Evolutionary conservation across 2,888 invertebrate genomes (phyloP).

Genomic region (Clunio marinus): DNA sequence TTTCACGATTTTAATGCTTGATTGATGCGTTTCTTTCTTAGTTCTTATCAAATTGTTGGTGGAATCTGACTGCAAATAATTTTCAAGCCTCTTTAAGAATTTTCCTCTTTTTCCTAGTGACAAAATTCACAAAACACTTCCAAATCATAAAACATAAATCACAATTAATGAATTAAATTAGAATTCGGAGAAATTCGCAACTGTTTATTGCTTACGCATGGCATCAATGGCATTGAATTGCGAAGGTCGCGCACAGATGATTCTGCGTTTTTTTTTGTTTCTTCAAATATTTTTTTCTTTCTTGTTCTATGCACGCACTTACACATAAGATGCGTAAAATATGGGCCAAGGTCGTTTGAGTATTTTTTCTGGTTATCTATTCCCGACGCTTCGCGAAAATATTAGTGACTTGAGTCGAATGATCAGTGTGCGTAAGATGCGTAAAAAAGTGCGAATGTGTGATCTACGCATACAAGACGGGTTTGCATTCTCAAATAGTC

Average conservation of each 20-base stretch:
- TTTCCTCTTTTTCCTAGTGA: too few relatives aligned
- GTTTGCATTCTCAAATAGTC: neutral
- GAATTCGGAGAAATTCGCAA: too few relatives aligned
- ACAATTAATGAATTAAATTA: too few relatives aligned
- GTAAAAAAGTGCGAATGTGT: conserved; percentile 7
- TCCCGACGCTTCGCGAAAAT: conserved; percentile 15
- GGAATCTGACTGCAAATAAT: too few relatives aligned
- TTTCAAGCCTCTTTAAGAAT: too few relatives aligned
- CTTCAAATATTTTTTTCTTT: neutral
- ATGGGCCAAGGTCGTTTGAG: conserved; percentile 29
- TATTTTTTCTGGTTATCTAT: conserved; percentile 26
- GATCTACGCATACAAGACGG: neutral
- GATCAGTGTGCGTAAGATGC: conserved; percentile 29
- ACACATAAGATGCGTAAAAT: conserved; percentile 31
- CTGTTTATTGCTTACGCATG: too few relatives aligned
- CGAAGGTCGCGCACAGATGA: conserved; percentile 24
- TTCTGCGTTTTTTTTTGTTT: neutral
- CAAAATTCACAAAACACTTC: too few relatives aligned
- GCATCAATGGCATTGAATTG: conserved; percentile 11
- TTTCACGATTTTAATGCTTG: too few relatives aligned
- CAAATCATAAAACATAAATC: too few relatives aligned
- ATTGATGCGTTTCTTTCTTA: too few relatives aligned
- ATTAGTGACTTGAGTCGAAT: neutral
- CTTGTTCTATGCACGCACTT: conserved; percentile 30
- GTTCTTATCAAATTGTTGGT: too few relatives aligned